Percentiles rank a stretch among this genome's conserved stretches.
These are phyloP conservation scores for Dastarcus helophoroides DNA, from an alignment of 2,888 invertebrate genomes.

Conservation along the genomic window DNA sequence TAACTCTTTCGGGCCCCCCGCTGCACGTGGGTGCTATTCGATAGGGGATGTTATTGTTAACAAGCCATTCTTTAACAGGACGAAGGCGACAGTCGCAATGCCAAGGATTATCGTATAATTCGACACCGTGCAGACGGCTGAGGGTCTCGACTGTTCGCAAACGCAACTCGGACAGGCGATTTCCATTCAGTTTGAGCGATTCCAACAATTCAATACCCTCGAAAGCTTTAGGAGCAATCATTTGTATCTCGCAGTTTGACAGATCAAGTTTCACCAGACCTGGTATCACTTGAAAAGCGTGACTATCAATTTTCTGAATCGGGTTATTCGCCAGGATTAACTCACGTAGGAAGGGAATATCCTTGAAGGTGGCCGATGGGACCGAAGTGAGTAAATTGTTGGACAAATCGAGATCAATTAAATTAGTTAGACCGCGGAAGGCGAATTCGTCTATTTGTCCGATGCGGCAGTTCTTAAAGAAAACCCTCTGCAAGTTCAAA, in stretches of 20 bases:
- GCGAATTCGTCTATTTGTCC: conserved; percentile 78
- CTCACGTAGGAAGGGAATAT: conserved; percentile 72
- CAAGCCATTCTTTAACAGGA: conserved; percentile 71
- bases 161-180: conserved; percentile 62
- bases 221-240: conserved; percentile 66
- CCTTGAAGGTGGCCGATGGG: conserved; percentile 67
- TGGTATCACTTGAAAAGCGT: conserved; percentile 63
- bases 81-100: conserved; percentile 76
- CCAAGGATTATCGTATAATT: conserved; percentile 82
- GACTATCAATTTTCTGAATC: conserved; percentile 63
- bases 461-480: conserved; percentile 71
- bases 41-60: conserved; percentile 62
- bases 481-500: conserved; percentile 77
- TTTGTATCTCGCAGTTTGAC: conserved; percentile 69
- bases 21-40: conserved; percentile 69
- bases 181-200: conserved; percentile 69
- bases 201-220: conserved; percentile 65
- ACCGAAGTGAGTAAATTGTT: conserved; percentile 70
- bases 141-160: conserved; percentile 62
- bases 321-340: conserved; percentile 72
- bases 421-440: conserved; percentile 75
- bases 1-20: conserved; percentile 56
- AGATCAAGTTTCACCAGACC: conserved; percentile 74
- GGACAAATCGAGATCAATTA: conserved; percentile 81
- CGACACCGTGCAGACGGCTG: conserved; percentile 65